Evolutionary conservation across 2,797 vertebrate genomes (phyloP).

Genomic region (Poeciliopsis turneri): DNA sequence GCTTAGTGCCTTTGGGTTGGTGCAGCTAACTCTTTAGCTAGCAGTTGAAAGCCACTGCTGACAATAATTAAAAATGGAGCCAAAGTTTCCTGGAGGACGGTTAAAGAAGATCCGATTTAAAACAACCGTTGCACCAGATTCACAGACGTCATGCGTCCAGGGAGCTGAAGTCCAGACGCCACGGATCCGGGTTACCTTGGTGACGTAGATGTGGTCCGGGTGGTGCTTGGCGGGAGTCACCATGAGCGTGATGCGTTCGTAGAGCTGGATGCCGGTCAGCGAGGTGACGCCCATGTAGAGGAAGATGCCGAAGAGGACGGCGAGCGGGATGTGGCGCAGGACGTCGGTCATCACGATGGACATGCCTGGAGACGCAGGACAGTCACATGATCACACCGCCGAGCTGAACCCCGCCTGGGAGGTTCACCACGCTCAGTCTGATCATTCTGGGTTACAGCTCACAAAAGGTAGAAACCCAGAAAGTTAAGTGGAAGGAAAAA

Average conservation of each 20-base stretch:
- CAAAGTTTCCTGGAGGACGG: background rate
- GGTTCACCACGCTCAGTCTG: too few relatives aligned
- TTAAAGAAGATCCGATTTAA: background rate
- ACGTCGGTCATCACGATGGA: constrained; percentile 96
- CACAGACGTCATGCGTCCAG: background rate
- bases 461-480: too few relatives aligned
- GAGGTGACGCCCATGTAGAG: constrained; percentile 99
- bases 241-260: constrained; percentile 94
- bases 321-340: constrained; percentile 92
- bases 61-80: background rate
- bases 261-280: constrained; percentile 95
- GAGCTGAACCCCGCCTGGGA: too few relatives aligned
- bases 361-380: constrained; percentile 79
- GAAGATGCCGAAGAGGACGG: constrained; percentile 98
- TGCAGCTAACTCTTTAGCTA: too few relatives aligned
- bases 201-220: constrained; percentile 95
- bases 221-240: constrained; percentile 97
- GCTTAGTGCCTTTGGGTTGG: too few relatives aligned
- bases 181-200: constrained; percentile 84
- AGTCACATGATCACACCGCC: background rate
- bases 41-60: too few relatives aligned
- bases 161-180: background rate
- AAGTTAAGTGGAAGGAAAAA: too few relatives aligned
- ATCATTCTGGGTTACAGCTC: too few relatives aligned
- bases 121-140: background rate